Conservation (phyloP, 2,113 vertebrate genomes). For the Saguinus midas region DNA sequence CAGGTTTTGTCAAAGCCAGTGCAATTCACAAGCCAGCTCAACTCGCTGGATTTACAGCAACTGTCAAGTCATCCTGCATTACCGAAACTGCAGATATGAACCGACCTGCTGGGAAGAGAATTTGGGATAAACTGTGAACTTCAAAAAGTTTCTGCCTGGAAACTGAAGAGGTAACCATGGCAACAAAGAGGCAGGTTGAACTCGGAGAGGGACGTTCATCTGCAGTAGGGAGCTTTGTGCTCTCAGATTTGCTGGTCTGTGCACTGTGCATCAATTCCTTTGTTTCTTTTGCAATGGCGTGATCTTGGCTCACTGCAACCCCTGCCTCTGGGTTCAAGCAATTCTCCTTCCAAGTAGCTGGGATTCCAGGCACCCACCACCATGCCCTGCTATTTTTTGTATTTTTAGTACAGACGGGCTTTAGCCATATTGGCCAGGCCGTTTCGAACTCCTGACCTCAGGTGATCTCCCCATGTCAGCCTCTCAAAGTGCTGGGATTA, state of each 20-base stretch:
- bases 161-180: slow-evolving; percentile 66
- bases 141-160: slow-evolving; percentile 74
- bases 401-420: too few relatives aligned
- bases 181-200: slow-evolving; percentile 49
- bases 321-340: too few relatives aligned
- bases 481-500: too few relatives aligned
- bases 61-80: not conserved
- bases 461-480: too few relatives aligned
- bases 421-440: too few relatives aligned
- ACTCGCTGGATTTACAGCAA: not conserved
- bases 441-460: too few relatives aligned
- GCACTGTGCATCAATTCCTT: not conserved
- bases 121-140: slow-evolving; percentile 56
- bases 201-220: slow-evolving; percentile 46
- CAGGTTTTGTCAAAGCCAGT: slow-evolving; percentile 30
- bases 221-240: slow-evolving; percentile 24
- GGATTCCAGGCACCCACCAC: too few relatives aligned
- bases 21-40: not conserved
- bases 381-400: too few relatives aligned
- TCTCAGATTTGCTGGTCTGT: not conserved
- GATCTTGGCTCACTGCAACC: too few relatives aligned
- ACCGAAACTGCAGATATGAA: slow-evolving; percentile 29
- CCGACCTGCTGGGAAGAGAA: slow-evolving; percentile 60
- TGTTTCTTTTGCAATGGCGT: not conserved
- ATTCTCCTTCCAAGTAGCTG: too few relatives aligned